These are phyloP conservation scores for Clitarchus hookeri DNA, from an alignment of 2,888 invertebrate genomes.

Conservation along the genomic window DNA sequence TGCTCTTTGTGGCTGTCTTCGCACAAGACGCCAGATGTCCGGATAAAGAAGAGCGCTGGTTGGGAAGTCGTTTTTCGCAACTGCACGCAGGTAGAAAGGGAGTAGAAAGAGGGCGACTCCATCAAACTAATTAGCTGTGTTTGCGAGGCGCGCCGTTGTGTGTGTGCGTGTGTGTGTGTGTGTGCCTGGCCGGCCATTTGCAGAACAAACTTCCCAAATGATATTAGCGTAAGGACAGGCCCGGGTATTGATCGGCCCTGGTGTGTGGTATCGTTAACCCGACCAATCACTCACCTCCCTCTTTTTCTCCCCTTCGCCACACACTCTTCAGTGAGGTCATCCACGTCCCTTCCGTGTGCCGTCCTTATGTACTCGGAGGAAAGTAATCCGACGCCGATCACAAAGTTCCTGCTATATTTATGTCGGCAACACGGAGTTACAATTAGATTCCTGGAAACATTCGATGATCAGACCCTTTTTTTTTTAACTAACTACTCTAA, in stretches of 20 bases:
- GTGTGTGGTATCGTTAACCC: background rate
- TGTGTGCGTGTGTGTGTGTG: background rate
- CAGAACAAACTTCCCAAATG: constrained; percentile 10
- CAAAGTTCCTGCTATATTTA: too few relatives aligned
- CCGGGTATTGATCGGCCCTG: background rate
- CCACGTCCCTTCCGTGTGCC: background rate
- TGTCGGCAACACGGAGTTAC: too few relatives aligned
- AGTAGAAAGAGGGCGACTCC: background rate
- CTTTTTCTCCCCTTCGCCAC: background rate
- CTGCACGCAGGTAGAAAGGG: background rate
- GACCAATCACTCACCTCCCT: background rate
- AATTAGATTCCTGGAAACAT: too few relatives aligned
- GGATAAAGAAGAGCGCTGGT: too few relatives aligned
- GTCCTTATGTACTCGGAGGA: too few relatives aligned
- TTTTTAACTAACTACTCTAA: too few relatives aligned
- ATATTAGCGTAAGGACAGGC: constrained; percentile 7
- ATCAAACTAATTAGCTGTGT: constrained; percentile 9
- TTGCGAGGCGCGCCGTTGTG: background rate
- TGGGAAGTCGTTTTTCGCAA: too few relatives aligned
- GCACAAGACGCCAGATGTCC: too few relatives aligned
- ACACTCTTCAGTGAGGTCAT: background rate
- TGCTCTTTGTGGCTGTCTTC: too few relatives aligned
- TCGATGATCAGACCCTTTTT: too few relatives aligned
- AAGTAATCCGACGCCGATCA: too few relatives aligned
- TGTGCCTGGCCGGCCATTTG: background rate